A percentile compares a stretch with the other conserved stretches of the same genome.
Evolutionary conservation across 2,113 vertebrate species (phyloP).

Genomic region (Tupaia chinensis): DNA sequence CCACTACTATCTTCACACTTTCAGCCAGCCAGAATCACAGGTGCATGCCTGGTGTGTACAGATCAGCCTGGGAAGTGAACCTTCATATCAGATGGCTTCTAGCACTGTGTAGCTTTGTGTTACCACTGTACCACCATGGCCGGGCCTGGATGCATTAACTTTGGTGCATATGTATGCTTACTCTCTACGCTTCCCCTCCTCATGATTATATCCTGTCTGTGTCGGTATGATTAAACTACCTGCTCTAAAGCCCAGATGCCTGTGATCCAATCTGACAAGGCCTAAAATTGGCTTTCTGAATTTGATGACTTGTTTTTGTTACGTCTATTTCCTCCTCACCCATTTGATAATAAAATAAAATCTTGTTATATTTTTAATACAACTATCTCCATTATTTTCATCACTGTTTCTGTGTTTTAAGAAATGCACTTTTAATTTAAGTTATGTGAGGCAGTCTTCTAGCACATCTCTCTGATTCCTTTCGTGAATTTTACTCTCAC

Average conservation of each 20-base stretch:
- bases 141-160: background rate
- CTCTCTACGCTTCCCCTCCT: background rate
- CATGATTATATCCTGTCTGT: background rate
- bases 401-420: background rate
- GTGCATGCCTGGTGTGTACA: no score
- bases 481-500: background rate
- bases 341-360: background rate
- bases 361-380: background rate
- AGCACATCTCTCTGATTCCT: background rate
- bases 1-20: no score
- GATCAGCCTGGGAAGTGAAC: no score
- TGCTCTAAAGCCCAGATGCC: background rate
- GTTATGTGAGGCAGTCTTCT: background rate
- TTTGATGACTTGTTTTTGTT: background rate
- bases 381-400: background rate
- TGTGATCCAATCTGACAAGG: background rate
- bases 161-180: background rate
- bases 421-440: background rate
- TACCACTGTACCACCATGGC: no score
- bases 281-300: background rate
- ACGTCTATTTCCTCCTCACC: background rate
- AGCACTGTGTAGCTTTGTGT: no score
- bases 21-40: no score
- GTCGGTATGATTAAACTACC: background rate
- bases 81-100: no score